Evolutionary conservation across 2,113 vertebrate species (phyloP).

Genomic region (Phasianus colchicus): DNA sequence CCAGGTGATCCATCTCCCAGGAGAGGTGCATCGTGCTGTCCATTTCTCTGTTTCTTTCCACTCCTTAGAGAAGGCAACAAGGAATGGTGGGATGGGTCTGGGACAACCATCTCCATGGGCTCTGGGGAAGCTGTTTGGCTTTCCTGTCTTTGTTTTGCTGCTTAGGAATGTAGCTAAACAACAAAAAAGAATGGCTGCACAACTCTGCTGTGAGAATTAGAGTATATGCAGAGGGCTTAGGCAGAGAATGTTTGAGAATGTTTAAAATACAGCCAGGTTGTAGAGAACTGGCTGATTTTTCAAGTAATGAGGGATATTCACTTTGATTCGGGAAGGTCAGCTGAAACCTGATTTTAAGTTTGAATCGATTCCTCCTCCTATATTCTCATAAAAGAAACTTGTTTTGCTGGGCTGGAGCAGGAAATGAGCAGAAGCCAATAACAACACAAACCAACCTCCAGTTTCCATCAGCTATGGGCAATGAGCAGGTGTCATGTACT

Average conservation of each 20-base stretch:
- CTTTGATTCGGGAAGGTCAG: neutral
- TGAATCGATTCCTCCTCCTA: neutral
- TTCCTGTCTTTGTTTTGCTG: neutral
- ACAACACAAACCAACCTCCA: neutral
- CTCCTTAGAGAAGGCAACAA: neutral
- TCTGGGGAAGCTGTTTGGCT: neutral
- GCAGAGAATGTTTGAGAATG: neutral
- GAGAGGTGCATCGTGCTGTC: rapidly evolving
- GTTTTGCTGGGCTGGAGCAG: conserved; percentile 5
- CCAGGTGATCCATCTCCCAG: neutral
- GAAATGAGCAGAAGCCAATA: neutral
- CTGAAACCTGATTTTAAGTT: conserved; percentile 9
- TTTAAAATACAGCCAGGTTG: neutral
- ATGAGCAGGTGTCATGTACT: neutral
- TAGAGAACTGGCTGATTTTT: neutral
- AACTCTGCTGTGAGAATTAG: neutral
- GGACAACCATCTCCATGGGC: neutral
- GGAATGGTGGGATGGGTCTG: neutral
- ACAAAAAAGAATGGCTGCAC: neutral
- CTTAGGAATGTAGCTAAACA: neutral
- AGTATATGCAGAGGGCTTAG: neutral
- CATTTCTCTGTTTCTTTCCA: neutral
- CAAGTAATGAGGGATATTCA: neutral
- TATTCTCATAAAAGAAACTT: neutral
- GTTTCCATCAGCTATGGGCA: neutral